These are phyloP conservation scores for Dendrolimus pini DNA, from an alignment of 2,888 invertebrate species.

Conservation along the genomic window DNA sequence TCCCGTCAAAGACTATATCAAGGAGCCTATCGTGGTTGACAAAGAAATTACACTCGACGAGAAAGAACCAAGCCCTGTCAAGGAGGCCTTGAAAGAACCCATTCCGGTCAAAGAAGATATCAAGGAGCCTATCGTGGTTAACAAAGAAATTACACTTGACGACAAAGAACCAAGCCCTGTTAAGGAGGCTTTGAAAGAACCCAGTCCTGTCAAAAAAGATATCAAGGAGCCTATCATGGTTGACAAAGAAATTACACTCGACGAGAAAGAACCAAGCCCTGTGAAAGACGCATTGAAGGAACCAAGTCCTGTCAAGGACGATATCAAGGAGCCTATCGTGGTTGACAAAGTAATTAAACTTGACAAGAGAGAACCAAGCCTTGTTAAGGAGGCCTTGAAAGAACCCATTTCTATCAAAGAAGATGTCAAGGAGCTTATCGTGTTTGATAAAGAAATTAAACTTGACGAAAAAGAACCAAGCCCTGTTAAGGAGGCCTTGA, in stretches of 20 bases:
- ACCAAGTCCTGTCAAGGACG: neutral
- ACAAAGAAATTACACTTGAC: neutral
- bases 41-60: neutral
- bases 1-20: neutral
- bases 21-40: neutral
- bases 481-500: neutral
- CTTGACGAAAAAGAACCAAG: slow-evolving; percentile 6
- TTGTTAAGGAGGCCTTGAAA: slow-evolving; percentile 4
- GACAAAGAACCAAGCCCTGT: neutral
- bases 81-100: neutral
- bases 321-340: neutral
- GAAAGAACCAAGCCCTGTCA: neutral
- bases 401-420: neutral
- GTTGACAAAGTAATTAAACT: neutral
- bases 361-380: slow-evolving; percentile 13
- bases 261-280: neutral
- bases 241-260: neutral
- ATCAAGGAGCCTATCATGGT: neutral
- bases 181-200: neutral
- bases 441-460: neutral
- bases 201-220: neutral
- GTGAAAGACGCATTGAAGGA: neutral
- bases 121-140: neutral
- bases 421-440: too few species aligned
- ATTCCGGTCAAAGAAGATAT: neutral